Base-by-base conservation (phyloP, 1,140 invertebrate genomes). In the Calliopsis andreniformis region DNA sequence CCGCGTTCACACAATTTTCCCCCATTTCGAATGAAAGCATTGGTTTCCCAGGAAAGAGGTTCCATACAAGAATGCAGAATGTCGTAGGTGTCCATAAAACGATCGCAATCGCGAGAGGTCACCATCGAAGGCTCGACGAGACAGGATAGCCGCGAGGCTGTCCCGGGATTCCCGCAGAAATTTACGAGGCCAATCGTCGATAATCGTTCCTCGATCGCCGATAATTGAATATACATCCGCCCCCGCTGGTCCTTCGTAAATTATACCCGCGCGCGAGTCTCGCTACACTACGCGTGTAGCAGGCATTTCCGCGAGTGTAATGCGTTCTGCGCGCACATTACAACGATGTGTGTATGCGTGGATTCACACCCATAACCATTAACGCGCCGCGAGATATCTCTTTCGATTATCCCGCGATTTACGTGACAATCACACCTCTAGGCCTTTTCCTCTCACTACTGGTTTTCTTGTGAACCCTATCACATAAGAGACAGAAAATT, bases 131-230 rank as follows among this genome's bases (percentile, higher is more conserved):
- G 30, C 42, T 28, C 20, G 23, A 42, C 32, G 53, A 30, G 42
- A n/a, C n/a, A 39, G 25, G 43, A 51, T n/a, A 55, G 45, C 43
- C 20, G 32, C 25, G 14, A 58, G 16, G 39, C 45, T 16, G 28
- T 35, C 39, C 53, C 0, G 3, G 39, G 35, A 64, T 51, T 76
- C 16, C 42, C 43, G 14, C 25, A 16, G 43, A 68, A 73, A 85
- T 78, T 80, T 80, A 76, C 72, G 64, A 55, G 63, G 20, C 47
- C 73, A 76, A 80, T 76, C 51, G 73, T 47, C 59, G 70, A 76
- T 80, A 80, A 78, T 82, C 64, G 76, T 73, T 77, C 45, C 53
- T 30, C 73, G 75, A 80, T 83, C 53, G 72, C n/a, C 47, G 62
- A 72, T 81, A 83, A 67, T 58, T 43, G 56, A 72, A 72, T 77